phyloP scores from a whole-genome alignment of 2,888 invertebrate genomes.

The Spicauda simplicius region DNA sequence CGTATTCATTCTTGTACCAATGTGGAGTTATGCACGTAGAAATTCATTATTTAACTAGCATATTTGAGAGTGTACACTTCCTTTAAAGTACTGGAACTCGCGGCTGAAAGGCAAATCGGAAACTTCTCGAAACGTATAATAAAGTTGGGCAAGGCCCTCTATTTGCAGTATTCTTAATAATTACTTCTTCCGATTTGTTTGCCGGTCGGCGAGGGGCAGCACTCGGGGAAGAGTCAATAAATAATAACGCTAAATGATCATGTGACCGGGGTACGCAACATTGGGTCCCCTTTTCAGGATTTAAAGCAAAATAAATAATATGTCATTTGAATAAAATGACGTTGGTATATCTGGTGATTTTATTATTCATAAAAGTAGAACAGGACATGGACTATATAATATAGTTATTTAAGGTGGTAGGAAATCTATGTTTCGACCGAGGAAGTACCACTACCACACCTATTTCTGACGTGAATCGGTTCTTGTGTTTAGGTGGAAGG shows the following conservation, averaged over 20 bases:
- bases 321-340: neutral
- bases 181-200: slow-evolving; percentile 83
- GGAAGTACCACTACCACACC: too few species aligned
- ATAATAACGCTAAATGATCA: slow-evolving; percentile 81
- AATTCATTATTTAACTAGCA: slow-evolving; percentile 14
- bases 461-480: too few species aligned
- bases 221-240: slow-evolving; percentile 77
- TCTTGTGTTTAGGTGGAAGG: too few species aligned
- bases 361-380: too few species aligned
- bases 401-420: too few species aligned
- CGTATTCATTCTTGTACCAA: too few species aligned
- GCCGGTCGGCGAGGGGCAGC: slow-evolving; percentile 54
- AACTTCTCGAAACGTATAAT: slow-evolving; percentile 59
- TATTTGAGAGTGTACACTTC: slow-evolving; percentile 23
- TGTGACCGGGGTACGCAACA: slow-evolving; percentile 60
- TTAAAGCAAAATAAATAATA: slow-evolving; percentile 4
- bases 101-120: slow-evolving; percentile 24
- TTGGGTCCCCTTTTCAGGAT: slow-evolving; percentile 3
- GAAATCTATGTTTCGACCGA: too few species aligned
- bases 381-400: too few species aligned
- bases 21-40: too few species aligned
- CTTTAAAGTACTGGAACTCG: slow-evolving; percentile 1
- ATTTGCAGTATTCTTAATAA: slow-evolving; percentile 82
- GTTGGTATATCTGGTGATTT: too few species aligned
- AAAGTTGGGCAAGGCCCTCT: slow-evolving; percentile 67